Evolutionary conservation across 2,113 vertebrate species (phyloP).

Genomic region (Physeter macrocephalus): DNA sequence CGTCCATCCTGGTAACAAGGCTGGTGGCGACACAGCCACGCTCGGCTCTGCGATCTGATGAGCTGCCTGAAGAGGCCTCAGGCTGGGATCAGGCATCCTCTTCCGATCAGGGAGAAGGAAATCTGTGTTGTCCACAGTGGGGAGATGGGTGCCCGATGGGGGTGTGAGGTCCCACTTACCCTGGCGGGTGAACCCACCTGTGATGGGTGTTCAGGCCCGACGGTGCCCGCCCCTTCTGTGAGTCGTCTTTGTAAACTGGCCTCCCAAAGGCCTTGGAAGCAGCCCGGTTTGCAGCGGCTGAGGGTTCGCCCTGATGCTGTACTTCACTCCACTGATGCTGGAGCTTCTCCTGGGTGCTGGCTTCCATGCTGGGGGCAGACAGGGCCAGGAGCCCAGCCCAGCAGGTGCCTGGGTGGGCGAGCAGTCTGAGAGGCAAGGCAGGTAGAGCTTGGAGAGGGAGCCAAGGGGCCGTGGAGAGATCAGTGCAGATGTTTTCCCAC

Average conservation of each 20-base stretch:
- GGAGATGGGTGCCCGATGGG: background rate
- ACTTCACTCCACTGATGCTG: background rate
- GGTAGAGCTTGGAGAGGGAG: background rate
- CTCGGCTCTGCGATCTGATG: background rate
- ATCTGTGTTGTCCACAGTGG: background rate
- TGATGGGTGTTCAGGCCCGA: background rate
- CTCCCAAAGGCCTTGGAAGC: background rate
- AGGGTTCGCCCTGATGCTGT: background rate
- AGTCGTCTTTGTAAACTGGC: background rate
- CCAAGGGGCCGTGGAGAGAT: background rate
- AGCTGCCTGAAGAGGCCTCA: background rate
- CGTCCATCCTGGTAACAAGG: background rate
- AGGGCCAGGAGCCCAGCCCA: background rate
- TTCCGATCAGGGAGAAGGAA: background rate
- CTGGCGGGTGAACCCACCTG: background rate
- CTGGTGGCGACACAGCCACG: background rate
- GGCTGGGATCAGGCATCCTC: background rate
- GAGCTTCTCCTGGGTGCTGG: background rate
- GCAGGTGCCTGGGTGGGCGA: too few species aligned
- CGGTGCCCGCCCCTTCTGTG: rapidly evolving
- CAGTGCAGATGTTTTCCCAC: background rate
- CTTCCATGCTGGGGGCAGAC: rapidly evolving
- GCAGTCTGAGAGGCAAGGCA: rapidly evolving
- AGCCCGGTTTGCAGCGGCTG: too few species aligned
- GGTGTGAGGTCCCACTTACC: background rate